phyloP scores from a whole-genome alignment of 2,888 invertebrate genomes.

The Bruchidius siliquastri region DNA sequence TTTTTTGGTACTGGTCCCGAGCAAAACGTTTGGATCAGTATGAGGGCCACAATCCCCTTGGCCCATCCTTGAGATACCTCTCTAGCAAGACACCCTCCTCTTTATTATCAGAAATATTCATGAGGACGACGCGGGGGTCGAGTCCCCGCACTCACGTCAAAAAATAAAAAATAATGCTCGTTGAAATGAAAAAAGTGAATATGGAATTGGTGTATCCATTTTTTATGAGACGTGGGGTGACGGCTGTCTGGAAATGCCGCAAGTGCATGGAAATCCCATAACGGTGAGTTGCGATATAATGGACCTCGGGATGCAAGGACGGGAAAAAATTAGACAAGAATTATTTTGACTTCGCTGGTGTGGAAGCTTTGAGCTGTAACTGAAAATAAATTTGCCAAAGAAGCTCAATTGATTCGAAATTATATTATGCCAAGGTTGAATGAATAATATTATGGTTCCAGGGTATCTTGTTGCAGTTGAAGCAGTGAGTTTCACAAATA shows the following conservation, averaged over 20 bases:
- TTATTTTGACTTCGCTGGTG: no score
- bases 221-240: conserved; percentile 3
- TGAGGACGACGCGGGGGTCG: not conserved
- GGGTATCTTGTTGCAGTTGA: no score
- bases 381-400: no score
- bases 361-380: no score
- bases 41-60: not conserved
- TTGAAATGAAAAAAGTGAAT: conserved; percentile 17
- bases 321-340: not conserved
- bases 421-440: no score
- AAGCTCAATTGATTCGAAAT: no score
- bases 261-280: not conserved
- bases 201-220: conserved; percentile 8
- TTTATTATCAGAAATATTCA: not conserved
- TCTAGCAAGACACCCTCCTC: not conserved
- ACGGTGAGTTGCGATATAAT: not conserved
- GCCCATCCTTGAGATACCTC: not conserved
- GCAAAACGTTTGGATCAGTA: not conserved
- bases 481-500: no score
- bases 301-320: not conserved
- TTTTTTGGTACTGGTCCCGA: no score
- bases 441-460: no score
- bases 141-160: not conserved
- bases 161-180: conserved; percentile 15
- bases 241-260: not conserved